phyloP scores from a whole-genome alignment of 2,888 invertebrate species.

The Nebria brevicollis region DNA sequence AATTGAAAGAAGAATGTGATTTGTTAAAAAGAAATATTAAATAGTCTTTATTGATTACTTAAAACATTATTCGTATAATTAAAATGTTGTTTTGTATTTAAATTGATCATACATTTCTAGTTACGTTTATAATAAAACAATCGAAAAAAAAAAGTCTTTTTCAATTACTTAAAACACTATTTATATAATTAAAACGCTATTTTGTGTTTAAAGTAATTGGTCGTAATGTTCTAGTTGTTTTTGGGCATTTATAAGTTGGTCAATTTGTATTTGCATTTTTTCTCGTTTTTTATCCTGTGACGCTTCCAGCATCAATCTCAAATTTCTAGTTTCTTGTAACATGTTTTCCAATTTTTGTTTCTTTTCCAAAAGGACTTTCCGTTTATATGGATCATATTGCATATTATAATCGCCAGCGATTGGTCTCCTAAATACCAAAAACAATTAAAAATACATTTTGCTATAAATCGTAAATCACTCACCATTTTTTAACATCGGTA shows the following conservation, averaged over 20 bases:
- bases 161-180: slow-evolving; percentile 11
- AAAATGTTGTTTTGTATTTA: no score
- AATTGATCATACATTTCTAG: no score
- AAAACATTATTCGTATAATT: background rate
- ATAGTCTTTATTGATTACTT: slow-evolving; percentile 22
- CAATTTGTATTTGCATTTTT: slow-evolving; percentile 23
- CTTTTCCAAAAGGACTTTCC: slow-evolving; percentile 37
- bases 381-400: slow-evolving; percentile 40
- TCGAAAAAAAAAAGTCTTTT: slow-evolving; percentile 15
- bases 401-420: slow-evolving; percentile 43
- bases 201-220: background rate
- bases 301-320: slow-evolving; percentile 39
- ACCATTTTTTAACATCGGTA: background rate
- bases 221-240: slow-evolving; percentile 8
- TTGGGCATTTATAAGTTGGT: slow-evolving; percentile 29
- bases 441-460: background rate
- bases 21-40: slow-evolving; percentile 4
- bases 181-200: background rate
- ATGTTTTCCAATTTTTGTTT: slow-evolving; percentile 46
- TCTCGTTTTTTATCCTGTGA: slow-evolving; percentile 39
- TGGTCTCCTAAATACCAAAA: slow-evolving; percentile 49
- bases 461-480: slow-evolving; percentile 24
- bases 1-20: slow-evolving; percentile 15
- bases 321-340: slow-evolving; percentile 33
- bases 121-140: background rate